phyloP scores from a whole-genome alignment of 2,888 invertebrate species.

The Nesidiocoris tenuis region DNA sequence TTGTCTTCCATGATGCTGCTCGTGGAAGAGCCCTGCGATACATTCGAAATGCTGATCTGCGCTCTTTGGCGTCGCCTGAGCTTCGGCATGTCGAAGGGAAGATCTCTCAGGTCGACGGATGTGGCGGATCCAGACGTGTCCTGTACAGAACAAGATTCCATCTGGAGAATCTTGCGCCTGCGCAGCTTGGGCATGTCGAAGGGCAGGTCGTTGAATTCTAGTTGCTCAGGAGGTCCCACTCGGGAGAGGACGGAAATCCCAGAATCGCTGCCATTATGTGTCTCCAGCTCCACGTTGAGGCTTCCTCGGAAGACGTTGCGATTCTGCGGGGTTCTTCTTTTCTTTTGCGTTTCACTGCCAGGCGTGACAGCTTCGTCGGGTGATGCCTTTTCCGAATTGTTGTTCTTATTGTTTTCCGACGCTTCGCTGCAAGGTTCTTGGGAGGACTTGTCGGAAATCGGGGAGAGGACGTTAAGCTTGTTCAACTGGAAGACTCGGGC shows the following conservation, averaged over 20 bases:
- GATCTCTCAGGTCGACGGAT: conserved; percentile 74
- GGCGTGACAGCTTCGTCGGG: conserved; percentile 61
- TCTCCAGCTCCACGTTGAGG: conserved; percentile 57
- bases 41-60: conserved; percentile 77
- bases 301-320: conserved; percentile 67
- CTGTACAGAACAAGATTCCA: conserved; percentile 54
- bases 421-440: conserved; percentile 82
- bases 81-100: conserved; percentile 92
- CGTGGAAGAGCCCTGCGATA: conserved; percentile 80
- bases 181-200: conserved; percentile 88
- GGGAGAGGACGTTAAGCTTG: conserved; percentile 82
- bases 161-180: conserved; percentile 56
- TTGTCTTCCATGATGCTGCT: conserved; percentile 70
- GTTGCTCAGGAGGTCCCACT: conserved; percentile 35
- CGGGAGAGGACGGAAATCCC: conserved; percentile 80
- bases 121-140: conserved; percentile 57
- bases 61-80: conserved; percentile 72
- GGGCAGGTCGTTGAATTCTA: conserved; percentile 64
- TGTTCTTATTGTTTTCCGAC: conserved; percentile 76
- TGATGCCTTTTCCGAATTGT: conserved; percentile 74
- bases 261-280: conserved; percentile 77
- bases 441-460: conserved; percentile 86
- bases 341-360: conserved; percentile 57
- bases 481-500: conserved; percentile 68
- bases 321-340: conserved; percentile 70